A percentile compares a stretch with the other conserved stretches of the same genome.
phyloP scores from a whole-genome alignment of 2,888 invertebrate genomes.

The Tachystola acroxantha region DNA sequence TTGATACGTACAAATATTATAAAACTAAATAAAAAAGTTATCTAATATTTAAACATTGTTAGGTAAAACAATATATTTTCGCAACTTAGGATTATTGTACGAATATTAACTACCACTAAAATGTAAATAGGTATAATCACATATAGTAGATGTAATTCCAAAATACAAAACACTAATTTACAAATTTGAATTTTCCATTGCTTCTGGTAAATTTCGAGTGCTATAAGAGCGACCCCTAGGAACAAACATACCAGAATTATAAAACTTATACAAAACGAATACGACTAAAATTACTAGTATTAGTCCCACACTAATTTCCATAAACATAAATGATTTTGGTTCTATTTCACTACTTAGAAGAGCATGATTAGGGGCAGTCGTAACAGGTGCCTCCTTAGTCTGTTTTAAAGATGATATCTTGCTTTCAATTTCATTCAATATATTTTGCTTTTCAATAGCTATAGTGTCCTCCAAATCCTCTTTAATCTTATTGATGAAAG shows the following conservation, averaged over 20 bases:
- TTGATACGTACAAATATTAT: too few species aligned
- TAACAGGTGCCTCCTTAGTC: conserved; percentile 7
- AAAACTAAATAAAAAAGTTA: too few species aligned
- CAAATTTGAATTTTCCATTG: conserved; percentile 23
- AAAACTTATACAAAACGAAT: conserved; percentile 20
- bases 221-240: conserved; percentile 16
- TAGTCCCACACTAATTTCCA: conserved; percentile 25
- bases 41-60: too few species aligned
- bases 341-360: conserved; percentile 3
- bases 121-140: too few species aligned
- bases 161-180: conserved; percentile 4
- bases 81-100: too few species aligned
- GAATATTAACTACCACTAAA: too few species aligned
- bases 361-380: background rate
- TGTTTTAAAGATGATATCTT: conserved; percentile 17
- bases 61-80: too few species aligned
- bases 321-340: conserved; percentile 20
- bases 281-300: conserved; percentile 19
- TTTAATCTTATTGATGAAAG: conserved; percentile 22
- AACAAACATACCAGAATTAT: conserved; percentile 19
- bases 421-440: conserved; percentile 21
- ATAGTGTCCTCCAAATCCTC: conserved; percentile 22
- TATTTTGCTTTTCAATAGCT: conserved; percentile 21
- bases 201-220: conserved; percentile 19
- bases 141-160: too few species aligned